A percentile compares a stretch with the other conserved stretches of the same genome.
Conservation (phyloP, 2,113 vertebrate genomes). For the Alethe castanea region DNA sequence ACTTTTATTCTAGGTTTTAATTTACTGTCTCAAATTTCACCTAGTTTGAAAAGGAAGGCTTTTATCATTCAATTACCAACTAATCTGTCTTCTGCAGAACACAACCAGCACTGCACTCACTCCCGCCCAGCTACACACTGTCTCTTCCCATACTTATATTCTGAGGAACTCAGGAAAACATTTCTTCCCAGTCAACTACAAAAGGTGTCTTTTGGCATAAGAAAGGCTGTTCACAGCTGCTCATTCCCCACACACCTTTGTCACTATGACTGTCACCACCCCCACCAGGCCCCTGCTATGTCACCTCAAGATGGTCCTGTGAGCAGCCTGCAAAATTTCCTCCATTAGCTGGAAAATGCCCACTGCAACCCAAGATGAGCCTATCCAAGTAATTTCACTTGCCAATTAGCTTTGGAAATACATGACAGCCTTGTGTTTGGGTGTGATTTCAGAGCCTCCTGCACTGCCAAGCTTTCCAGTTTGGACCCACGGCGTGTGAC, state of each 20-base stretch:
- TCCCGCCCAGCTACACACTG: background rate
- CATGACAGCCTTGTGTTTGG: background rate
- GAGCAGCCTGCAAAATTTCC: background rate
- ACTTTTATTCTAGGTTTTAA: background rate
- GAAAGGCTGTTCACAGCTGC: background rate
- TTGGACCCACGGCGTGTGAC: accelerated
- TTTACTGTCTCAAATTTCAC: background rate
- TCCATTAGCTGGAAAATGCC: background rate
- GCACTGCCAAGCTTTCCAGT: background rate
- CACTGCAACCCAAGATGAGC: background rate
- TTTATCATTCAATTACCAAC: background rate
- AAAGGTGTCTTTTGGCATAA: background rate
- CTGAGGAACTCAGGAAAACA: background rate
- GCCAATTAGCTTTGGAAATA: slow-evolving; percentile 12
- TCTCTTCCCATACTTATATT: background rate
- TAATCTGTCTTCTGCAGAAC: background rate
- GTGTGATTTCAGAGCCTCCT: background rate
- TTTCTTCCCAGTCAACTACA: background rate
- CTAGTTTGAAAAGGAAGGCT: background rate
- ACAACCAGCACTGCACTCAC: background rate
- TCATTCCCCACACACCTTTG: background rate
- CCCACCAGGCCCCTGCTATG: background rate
- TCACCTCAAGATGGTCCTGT: background rate
- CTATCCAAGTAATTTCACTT: slow-evolving; percentile 9
- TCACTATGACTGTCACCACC: background rate